Base-by-base conservation (phyloP, 2,113 vertebrate genomes). In the Nesoenas mayeri region DNA sequence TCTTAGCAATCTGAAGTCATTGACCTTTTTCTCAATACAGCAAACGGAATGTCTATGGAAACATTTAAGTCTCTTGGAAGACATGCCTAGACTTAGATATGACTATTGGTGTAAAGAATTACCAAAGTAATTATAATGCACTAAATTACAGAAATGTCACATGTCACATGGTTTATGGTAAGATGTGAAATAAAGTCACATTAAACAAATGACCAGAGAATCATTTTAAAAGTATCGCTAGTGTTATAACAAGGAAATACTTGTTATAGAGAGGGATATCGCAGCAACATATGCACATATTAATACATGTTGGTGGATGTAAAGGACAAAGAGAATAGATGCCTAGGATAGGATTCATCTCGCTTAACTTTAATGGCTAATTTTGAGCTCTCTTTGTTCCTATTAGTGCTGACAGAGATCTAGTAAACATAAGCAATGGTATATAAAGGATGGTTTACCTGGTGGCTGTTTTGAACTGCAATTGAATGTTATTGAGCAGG, bases 11-110 rank as follows among this genome's bases (percentile, higher is more conserved):
- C 24, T 85, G 67, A 93, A 95, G 62, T 67, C 34, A 69, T n/a
- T 91, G 88, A 91, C 66, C 48, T 89, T 88, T 95, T 91, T 81
- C 78, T 93, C 74, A 89, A 15, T 38, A 53, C 44, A 72, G 48
- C 29, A 80, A 91, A 62, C 0, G 0, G 12, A 86, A 24, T 51
- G 34, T 60, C 44, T 87, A 10, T 56, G 64, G 32, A 65, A 75
- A 8, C 48, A 79, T 53, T 85, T 84, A 32, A 91, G 48, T 51
- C 61, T 56, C 44, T 88, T 75, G 47, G 47, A 89, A 94, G 72
- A 73, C n/a, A 62, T 62, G 64, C 16, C 9, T 86, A 74, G 40
- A 70, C 36, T 73, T 80, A 92, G 62, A 85, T n/a, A 34, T 5
- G 2, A 64, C 42, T 78, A 51, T 15, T 88, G 28, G 5, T 75